Evolutionary conservation across 1,140 invertebrate species (phyloP), one percentile per base, ranked within the genome.

Genomic region (Pararge aegeria): DNA sequence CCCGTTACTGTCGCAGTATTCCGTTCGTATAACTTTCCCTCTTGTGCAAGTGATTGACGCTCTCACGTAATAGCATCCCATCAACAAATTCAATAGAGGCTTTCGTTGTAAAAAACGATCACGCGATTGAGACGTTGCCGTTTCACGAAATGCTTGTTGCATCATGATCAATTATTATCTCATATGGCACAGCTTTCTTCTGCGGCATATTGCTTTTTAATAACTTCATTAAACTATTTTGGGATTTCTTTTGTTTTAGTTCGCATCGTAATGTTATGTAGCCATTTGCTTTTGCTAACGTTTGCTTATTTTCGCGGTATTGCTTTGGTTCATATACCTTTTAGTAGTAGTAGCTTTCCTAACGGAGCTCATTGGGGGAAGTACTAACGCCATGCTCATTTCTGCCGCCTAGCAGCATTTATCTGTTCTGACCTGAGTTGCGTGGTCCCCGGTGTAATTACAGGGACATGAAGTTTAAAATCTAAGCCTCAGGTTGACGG

Each of bases 1-100:
- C 46, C 37, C 30, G 59, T 49, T 34, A 49, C 19, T 57, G 48
- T 56, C 50, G 49, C 53, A 46, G 49, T 29, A 30, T 48, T 63
- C 21, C 16, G 13, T 68, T 51, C 58, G 60, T 50, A n/a, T n/a
- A 68, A 75, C 80, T 85, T 83, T 86, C 83, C 64, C 70, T 70
- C 30, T 87, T 82, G 78, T 72, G 73, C 63, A 80, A 86, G 62
- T 86, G 82, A 89, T 86, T 83, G 82, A 82, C 78, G 70, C 66
- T 72, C 72, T 74, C 70, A 72, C 73, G 70, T 75, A 78, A 78
- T 71, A 49, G 61, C 75, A 71, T 53, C 58, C 75, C 78, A 78
- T 78, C 70, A 78, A 61, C 61, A 63, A 59, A 72, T 79, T 77
- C 69, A 79, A 82, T 75, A 61, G 63, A 78, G 66, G 71, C 77